Conservation (phyloP, 2,888 invertebrate genomes). For the Sabellastarte sp. region DNA sequence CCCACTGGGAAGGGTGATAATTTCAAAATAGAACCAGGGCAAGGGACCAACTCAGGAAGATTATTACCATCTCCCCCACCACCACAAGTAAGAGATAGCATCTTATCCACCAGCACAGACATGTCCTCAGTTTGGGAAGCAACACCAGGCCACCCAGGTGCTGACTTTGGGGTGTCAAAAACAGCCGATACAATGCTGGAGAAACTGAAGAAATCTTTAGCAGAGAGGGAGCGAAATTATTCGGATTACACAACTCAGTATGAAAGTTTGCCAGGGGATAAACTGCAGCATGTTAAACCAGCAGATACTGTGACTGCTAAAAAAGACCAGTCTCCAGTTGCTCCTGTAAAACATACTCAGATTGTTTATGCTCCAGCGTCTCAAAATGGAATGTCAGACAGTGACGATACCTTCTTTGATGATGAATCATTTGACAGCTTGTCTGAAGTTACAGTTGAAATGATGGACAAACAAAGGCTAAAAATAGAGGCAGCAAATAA, state of each 20-base stretch:
- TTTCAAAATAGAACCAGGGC: not conserved
- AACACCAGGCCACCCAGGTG: not conserved
- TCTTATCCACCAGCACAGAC: not conserved
- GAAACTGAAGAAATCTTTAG: not conserved
- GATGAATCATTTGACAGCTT: conserved; percentile 29
- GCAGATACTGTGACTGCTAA: not conserved
- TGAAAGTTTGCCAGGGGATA: not conserved
- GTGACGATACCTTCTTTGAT: conserved; percentile 32
- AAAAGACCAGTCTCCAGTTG: not conserved
- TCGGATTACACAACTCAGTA: conserved; percentile 1
- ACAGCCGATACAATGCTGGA: not conserved
- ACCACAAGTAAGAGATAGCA: not conserved
- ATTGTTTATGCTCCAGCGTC: not conserved
- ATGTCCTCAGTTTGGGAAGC: conserved; percentile 1
- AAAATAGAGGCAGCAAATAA: not conserved
- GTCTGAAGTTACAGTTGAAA: conserved; percentile 4
- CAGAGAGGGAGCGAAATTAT: not conserved
- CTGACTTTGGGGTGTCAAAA: not conserved
- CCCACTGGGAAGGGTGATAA: not conserved
- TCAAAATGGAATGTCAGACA: conserved; percentile 11
- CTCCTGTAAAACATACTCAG: not conserved
- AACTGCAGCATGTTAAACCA: too few relatives aligned
- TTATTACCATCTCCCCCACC: conserved; percentile 4
- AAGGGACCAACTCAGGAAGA: not conserved
- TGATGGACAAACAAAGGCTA: not conserved